These are phyloP conservation scores for Heliconius eleuchia DNA, from an alignment of 1,140 invertebrate species.

Conservation along the genomic window DNA sequence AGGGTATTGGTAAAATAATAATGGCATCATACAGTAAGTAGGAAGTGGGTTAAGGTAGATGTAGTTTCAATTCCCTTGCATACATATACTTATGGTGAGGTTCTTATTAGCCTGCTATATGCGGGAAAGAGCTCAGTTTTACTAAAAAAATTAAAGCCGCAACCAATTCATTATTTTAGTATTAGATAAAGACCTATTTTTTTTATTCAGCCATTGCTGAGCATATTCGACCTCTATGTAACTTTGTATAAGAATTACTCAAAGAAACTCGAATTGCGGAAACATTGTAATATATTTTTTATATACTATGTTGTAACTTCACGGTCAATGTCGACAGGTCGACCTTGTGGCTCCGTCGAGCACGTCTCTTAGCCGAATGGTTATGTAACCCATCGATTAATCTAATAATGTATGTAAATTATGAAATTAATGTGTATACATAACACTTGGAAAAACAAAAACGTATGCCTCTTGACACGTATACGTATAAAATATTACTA, in stretches of 20 bases:
- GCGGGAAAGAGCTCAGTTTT: no score
- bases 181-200: no score
- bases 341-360: slow-evolving; percentile 67
- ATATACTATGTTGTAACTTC: slow-evolving; percentile 60
- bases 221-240: slow-evolving; percentile 11
- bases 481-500: neutral
- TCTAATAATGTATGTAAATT: slow-evolving; percentile 54
- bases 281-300: slow-evolving; percentile 69
- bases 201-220: neutral
- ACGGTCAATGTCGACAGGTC: slow-evolving; percentile 75
- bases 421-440: slow-evolving; percentile 24
- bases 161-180: no score
- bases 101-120: no score
- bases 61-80: no score
- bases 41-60: no score
- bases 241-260: slow-evolving; percentile 42
- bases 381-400: slow-evolving; percentile 71
- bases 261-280: slow-evolving; percentile 64
- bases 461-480: neutral
- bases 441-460: neutral
- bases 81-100: no score
- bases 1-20: no score
- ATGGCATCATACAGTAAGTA: no score
- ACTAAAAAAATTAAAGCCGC: no score
- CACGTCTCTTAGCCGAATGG: slow-evolving; percentile 62